Evolutionary conservation across 2,113 vertebrate species (phyloP), one percentile per base, ranked within the genome.

Genomic region (Plestiodon gilberti): DNA sequence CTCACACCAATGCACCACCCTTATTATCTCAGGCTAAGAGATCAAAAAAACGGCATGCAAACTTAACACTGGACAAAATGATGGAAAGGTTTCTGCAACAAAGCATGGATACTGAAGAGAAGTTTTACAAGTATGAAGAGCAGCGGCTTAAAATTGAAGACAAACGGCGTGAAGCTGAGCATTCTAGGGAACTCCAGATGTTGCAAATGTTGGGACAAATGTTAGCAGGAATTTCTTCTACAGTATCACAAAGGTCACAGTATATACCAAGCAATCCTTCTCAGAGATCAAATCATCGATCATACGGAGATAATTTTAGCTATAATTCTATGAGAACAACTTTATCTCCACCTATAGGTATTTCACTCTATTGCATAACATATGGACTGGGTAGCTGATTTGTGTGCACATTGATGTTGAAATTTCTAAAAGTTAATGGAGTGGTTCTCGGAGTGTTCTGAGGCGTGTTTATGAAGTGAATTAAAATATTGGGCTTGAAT

Each of bases 181-280:
- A 98, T 85, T 82, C 96, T 40, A 94, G 97, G 70, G 98, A 98
- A 95, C 95, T 98, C 85, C 97, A 98, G 90, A 98, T 98, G 98
- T 95, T 98, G 33, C 98, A 98, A 93, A 98, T 98, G 97, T 94
- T 98, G 84, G 98, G 97, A 67, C 98, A 98, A 96, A 98, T 99
- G 97, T 97, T 98, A 88, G 94, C 97, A 91, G 95, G 95, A 93
- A 96, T 98, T 89, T 96, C 96, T 85, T 96, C 97, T 1, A 65
- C 96, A 0, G 48, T 94, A 87, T 94, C 95, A n/a, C 96, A 81
- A 83, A 94, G 84, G 70, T 95, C 88, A 67, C 94, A 84, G 0
- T 93, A 85, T 94, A 95, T 94, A 74, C 92, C 23, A 73, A 74
- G 78, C 8, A 97, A 67, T 87, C 95, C 84, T 70, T 92, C 96